These are phyloP conservation scores for Erebia epiphron DNA, from an alignment of 2,888 invertebrate species.

Conservation along the genomic window DNA sequence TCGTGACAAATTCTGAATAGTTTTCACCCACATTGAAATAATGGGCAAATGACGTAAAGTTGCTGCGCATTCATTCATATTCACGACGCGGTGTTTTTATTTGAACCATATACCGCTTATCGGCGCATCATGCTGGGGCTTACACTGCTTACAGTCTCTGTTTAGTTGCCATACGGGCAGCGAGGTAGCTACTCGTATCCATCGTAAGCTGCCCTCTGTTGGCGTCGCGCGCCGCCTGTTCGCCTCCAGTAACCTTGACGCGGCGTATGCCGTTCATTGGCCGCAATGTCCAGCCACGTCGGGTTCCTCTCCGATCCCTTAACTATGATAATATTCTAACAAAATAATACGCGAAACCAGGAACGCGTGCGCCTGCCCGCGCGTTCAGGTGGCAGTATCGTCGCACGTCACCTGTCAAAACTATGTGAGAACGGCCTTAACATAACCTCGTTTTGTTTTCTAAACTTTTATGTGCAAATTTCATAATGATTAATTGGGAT, in stretches of 20 bases:
- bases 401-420: constrained; percentile 74
- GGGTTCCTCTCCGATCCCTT: constrained; percentile 59
- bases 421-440: constrained; percentile 62
- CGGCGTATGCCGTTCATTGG: constrained; percentile 74
- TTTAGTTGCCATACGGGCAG: constrained; percentile 79
- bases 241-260: constrained; percentile 72
- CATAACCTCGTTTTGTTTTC: constrained; percentile 65
- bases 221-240: constrained; percentile 52
- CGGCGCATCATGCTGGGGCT: constrained; percentile 68
- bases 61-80: constrained; percentile 69
- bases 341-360: constrained; percentile 50
- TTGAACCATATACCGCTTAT: constrained; percentile 79
- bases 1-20: background rate
- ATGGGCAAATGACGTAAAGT: constrained; percentile 50
- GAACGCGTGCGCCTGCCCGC: constrained; percentile 52
- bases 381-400: constrained; percentile 60
- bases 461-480: constrained; percentile 54
- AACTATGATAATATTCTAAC: constrained; percentile 63
- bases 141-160: constrained; percentile 48
- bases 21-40: constrained; percentile 31
- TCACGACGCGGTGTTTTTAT: constrained; percentile 72
- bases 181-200: constrained; percentile 65
- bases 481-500: constrained; percentile 57
- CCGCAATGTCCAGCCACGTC: constrained; percentile 69
- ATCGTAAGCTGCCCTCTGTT: constrained; percentile 65